These are phyloP conservation scores for Xenopus tropicalis DNA, from an alignment of 2,113 vertebrate species.

Conservation along the genomic window DNA sequence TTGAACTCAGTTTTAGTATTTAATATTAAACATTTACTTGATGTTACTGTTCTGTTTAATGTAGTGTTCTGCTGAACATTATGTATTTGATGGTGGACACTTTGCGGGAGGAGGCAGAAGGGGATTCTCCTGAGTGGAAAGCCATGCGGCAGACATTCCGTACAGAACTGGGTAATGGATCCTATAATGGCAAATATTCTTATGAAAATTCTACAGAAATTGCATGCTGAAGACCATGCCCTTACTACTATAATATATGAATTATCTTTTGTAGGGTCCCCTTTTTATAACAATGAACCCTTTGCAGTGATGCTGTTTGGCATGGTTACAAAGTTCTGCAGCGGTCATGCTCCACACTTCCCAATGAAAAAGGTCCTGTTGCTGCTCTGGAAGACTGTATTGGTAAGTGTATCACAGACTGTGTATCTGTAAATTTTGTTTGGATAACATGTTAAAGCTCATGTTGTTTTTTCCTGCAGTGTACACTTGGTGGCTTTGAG, in stretches of 20 bases:
- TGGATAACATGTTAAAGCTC: neutral
- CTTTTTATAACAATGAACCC: slow-evolving; percentile 72
- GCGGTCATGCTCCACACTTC: slow-evolving; percentile 92
- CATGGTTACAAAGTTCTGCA: slow-evolving; percentile 98
- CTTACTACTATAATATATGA: neutral
- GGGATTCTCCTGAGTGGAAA: slow-evolving; percentile 86
- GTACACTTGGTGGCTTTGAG: slow-evolving; percentile 92
- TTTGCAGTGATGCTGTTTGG: slow-evolving; percentile 95
- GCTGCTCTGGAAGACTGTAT: slow-evolving; percentile 90
- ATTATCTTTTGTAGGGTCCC: neutral
- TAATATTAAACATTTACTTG: neutral
- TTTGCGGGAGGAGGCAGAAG: slow-evolving; percentile 82
- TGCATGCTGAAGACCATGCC: neutral
- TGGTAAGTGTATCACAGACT: slow-evolving; percentile 71
- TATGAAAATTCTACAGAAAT: too few relatives aligned
- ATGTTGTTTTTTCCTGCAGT: slow-evolving; percentile 60
- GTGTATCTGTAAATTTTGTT: neutral
- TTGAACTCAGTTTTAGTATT: neutral
- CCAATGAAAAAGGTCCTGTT: slow-evolving; percentile 96
- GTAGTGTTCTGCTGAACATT: slow-evolving; percentile 91
- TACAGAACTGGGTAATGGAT: slow-evolving; percentile 80
- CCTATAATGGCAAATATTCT: too few relatives aligned
- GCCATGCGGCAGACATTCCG: slow-evolving; percentile 85
- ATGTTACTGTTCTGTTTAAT: neutral
- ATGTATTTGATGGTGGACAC: slow-evolving; percentile 97